A percentile compares a stretch with the other conserved stretches of the same genome.
Conservation (phyloP, 2,113 vertebrate genomes). For the Zingel zingel region DNA sequence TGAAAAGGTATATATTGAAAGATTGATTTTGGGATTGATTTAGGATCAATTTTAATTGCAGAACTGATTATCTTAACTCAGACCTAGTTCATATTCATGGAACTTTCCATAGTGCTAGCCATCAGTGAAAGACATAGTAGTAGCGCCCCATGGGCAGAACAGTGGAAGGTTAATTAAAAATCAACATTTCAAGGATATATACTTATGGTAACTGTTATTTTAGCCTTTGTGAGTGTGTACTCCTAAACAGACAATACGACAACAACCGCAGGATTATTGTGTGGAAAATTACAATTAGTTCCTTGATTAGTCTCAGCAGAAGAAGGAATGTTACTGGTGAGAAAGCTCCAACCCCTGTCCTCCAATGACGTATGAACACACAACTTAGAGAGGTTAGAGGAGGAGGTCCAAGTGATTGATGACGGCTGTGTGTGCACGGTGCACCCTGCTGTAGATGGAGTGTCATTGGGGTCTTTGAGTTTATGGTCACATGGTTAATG, state of each 20-base stretch:
- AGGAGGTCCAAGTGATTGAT: slow-evolving; percentile 30
- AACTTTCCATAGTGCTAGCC: background rate
- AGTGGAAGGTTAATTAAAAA: background rate
- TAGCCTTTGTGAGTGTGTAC: background rate
- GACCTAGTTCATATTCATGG: background rate
- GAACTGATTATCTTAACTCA: too few relatives aligned
- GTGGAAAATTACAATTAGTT: slow-evolving; percentile 41
- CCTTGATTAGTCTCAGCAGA: slow-evolving; percentile 4
- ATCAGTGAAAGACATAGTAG: background rate
- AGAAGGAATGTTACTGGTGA: slow-evolving; percentile 44
- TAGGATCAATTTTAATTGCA: too few relatives aligned
- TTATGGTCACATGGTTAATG: slow-evolving; percentile 37
- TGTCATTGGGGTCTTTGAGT: slow-evolving; percentile 26
- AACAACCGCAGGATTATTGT: background rate
- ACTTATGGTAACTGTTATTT: background rate
- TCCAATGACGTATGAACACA: slow-evolving; percentile 14
- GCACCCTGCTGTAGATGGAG: background rate
- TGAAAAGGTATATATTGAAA: too few relatives aligned
- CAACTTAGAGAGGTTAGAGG: slow-evolving; percentile 42
- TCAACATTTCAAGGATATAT: background rate
- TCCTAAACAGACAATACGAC: background rate
- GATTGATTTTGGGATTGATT: too few relatives aligned
- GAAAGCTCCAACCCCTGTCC: slow-evolving; percentile 41
- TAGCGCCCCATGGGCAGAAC: background rate
- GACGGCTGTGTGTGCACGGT: slow-evolving; percentile 33